Evolutionary conservation across 2,113 vertebrate species (phyloP).

Genomic region (Nesoenas mayeri): DNA sequence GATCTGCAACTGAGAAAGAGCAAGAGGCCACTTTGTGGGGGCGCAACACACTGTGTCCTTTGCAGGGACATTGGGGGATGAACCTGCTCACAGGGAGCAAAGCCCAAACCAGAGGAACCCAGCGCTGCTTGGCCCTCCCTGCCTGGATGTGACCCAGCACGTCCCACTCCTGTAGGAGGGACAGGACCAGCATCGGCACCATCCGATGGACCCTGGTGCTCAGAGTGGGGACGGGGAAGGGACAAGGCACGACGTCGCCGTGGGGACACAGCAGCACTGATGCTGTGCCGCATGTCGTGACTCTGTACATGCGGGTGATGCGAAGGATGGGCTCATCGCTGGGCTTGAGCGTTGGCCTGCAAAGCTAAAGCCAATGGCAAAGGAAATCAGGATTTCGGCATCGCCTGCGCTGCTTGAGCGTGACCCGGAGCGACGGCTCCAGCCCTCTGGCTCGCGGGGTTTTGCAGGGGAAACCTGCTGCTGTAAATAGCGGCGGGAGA

Average conservation of each 20-base stretch:
- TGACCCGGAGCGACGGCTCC: background rate
- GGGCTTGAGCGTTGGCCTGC: background rate
- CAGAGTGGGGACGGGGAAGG: background rate
- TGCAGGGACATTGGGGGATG: background rate
- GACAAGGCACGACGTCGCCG: background rate
- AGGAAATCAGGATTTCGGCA: background rate
- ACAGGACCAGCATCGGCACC: background rate
- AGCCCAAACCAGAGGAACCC: background rate
- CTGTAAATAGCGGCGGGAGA: conserved; percentile 39
- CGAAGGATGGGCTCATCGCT: background rate
- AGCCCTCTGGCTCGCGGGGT: background rate
- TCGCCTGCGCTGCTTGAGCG: background rate
- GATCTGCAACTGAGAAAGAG: background rate
- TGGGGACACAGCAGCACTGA: background rate
- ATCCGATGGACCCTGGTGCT: accelerated
- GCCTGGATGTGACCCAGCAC: background rate
- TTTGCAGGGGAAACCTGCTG: conserved; percentile 42
- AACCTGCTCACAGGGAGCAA: background rate
- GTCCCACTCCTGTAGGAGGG: background rate
- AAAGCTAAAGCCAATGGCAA: background rate
- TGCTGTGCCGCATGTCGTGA: accelerated
- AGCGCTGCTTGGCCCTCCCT: background rate
- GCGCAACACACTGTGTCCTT: accelerated
- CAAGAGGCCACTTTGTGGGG: background rate
- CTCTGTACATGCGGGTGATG: accelerated